Evolutionary conservation across 2,888 invertebrate species (phyloP).

Genomic region (Ptilodon capucinus): DNA sequence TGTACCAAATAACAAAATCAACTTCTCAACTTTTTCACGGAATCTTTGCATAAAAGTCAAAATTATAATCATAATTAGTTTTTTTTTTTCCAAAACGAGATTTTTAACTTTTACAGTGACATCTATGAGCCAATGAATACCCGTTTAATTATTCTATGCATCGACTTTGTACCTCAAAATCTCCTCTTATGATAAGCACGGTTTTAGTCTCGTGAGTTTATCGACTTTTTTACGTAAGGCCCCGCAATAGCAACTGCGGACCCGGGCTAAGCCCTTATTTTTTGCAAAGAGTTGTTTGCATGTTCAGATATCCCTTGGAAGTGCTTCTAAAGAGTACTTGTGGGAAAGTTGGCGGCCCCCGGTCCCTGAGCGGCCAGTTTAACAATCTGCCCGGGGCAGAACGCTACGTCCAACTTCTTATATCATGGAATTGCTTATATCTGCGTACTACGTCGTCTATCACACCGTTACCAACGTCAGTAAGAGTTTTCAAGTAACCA

Average conservation of each 20-base stretch:
- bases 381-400: slow-evolving; percentile 21
- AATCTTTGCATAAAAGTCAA: too few species aligned
- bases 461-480: slow-evolving; percentile 10
- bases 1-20: too few species aligned
- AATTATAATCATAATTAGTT: too few species aligned
- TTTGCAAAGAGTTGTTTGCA: slow-evolving; percentile 2
- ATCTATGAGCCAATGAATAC: background rate
- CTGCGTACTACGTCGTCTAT: slow-evolving; percentile 6
- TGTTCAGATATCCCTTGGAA: slow-evolving; percentile 29
- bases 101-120: background rate
- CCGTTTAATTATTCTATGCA: too few species aligned
- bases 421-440: slow-evolving; percentile 7
- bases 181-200: background rate
- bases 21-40: too few species aligned
- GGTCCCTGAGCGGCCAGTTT: slow-evolving; percentile 12
- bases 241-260: background rate
- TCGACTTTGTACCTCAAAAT: background rate
- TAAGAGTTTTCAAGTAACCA: too few species aligned
- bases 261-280: background rate
- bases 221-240: background rate
- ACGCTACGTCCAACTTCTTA: slow-evolving; percentile 9
- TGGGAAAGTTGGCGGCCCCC: slow-evolving; percentile 21
- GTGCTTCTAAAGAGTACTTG: slow-evolving; percentile 28
- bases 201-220: too few species aligned
- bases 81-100: background rate